phyloP scores from a whole-genome alignment of 2,113 vertebrate genomes.

The Mirounga angustirostris region DNA sequence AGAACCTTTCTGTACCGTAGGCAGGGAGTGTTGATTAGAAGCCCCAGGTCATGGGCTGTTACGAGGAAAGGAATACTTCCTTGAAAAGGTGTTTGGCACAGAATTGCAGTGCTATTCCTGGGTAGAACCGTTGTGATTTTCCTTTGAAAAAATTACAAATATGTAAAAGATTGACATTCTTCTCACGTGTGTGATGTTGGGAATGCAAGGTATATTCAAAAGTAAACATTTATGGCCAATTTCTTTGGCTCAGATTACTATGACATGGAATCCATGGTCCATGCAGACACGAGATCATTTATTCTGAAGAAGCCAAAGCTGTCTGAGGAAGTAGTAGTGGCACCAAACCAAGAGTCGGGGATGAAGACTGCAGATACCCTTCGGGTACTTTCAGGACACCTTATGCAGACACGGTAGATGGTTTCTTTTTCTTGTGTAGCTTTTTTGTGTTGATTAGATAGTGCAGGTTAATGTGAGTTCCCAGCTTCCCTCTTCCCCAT shows the following conservation, averaged over 20 bases:
- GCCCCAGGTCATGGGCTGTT: neutral
- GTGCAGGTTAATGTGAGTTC: neutral
- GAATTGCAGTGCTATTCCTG: neutral
- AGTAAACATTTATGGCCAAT: slow-evolving; percentile 80
- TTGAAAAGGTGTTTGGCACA: slow-evolving; percentile 22
- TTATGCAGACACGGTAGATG: slow-evolving; percentile 92
- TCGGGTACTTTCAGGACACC: slow-evolving; percentile 88
- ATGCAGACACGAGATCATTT: slow-evolving; percentile 96
- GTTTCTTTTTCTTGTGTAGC: slow-evolving; percentile 81
- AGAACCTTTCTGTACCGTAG: neutral
- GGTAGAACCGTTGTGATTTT: slow-evolving; percentile 47
- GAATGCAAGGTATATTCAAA: slow-evolving; percentile 73
- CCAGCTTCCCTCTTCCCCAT: neutral
- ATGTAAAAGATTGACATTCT: slow-evolving; percentile 69
- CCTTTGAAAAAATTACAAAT: slow-evolving; percentile 59
- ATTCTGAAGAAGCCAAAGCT: slow-evolving; percentile 94
- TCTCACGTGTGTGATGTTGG: slow-evolving; percentile 79
- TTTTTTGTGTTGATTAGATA: slow-evolving; percentile 65
- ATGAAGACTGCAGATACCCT: slow-evolving; percentile 86
- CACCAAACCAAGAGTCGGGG: slow-evolving; percentile 86
- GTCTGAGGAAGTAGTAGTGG: slow-evolving; percentile 87
- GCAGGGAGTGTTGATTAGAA: neutral
- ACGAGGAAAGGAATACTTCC: neutral
- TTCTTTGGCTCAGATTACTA: slow-evolving; percentile 87
- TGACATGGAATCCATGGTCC: slow-evolving; percentile 88